A percentile compares a stretch with the other conserved stretches of the same genome.
Evolutionary conservation across 2,888 invertebrate genomes (phyloP).

Genomic region (Globia sparganii): DNA sequence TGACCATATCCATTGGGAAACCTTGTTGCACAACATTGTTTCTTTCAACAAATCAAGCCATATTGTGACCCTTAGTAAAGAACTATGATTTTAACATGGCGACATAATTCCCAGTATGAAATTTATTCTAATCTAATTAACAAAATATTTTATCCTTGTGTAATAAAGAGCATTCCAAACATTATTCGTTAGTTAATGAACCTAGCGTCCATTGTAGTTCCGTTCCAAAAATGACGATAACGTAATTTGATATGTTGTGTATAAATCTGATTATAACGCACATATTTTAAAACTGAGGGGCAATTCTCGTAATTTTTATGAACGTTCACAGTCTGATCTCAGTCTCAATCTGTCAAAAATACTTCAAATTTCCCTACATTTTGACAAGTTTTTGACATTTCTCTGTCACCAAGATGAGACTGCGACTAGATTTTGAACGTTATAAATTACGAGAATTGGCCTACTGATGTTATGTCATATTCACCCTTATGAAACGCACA

Average conservation of each 20-base stretch:
- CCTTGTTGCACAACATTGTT: neutral
- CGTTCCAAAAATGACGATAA: conserved; percentile 24
- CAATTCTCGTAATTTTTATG: too few relatives aligned
- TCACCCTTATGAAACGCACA: too few relatives aligned
- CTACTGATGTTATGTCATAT: too few relatives aligned
- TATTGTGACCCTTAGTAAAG: neutral
- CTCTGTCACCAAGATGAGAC: too few relatives aligned
- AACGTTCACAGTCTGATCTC: too few relatives aligned
- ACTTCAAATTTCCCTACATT: too few relatives aligned
- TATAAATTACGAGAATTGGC: too few relatives aligned
- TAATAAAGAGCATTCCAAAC: conserved; percentile 1
- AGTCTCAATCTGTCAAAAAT: too few relatives aligned
- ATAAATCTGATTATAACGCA: neutral
- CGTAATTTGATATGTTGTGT: neutral
- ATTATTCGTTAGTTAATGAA: conserved; percentile 21
- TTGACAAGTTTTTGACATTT: too few relatives aligned
- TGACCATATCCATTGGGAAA: neutral
- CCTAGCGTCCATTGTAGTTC: neutral
- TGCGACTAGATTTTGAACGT: too few relatives aligned
- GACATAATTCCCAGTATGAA: neutral
- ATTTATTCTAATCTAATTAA: conserved; percentile 16
- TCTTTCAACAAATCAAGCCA: neutral
- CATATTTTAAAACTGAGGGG: too few relatives aligned
- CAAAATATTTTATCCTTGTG: neutral
- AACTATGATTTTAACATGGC: neutral